These are phyloP conservation scores for Ctenochaetus hawaiiensis DNA, from an alignment of 2,797 vertebrate genomes.

Conservation along the genomic window DNA sequence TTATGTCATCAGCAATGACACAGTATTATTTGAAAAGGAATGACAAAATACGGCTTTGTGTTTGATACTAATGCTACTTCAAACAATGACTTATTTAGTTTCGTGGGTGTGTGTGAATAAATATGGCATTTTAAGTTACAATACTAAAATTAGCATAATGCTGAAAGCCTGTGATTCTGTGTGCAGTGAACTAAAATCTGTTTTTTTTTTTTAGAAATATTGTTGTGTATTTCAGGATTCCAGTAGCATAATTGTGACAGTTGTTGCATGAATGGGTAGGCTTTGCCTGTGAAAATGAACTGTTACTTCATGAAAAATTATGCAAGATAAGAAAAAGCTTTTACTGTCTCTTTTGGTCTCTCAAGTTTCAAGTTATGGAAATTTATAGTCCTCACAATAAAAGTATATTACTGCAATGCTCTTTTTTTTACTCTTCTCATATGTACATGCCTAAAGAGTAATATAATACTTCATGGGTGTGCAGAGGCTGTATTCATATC, in stretches of 20 bases:
- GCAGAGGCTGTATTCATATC: background rate
- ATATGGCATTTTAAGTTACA: constrained; percentile 3
- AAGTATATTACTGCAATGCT: constrained; percentile 11
- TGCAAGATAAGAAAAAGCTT: constrained; percentile 42
- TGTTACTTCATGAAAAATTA: constrained; percentile 54
- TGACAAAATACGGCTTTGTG: background rate
- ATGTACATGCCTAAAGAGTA: background rate
- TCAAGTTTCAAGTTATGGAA: constrained; percentile 34
- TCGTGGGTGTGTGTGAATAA: constrained; percentile 1
- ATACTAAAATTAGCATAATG: constrained; percentile 13
- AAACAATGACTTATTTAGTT: constrained; percentile 7
- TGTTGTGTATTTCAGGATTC: constrained; percentile 34
- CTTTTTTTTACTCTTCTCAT: background rate
- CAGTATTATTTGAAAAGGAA: constrained; percentile 3
- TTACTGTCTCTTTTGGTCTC: constrained; percentile 11
- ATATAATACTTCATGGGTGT: constrained; percentile 5
- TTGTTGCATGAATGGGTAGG: constrained; percentile 46
- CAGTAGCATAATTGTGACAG: constrained; percentile 50
- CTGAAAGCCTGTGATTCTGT: constrained; percentile 12
- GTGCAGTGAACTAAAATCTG: constrained; percentile 24
- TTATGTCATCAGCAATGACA: constrained; percentile 21
- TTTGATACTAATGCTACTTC: background rate
- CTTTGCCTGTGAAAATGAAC: constrained; percentile 49
- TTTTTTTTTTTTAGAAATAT: constrained; percentile 5
- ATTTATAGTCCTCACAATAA: constrained; percentile 34